Evolutionary conservation across 2,888 invertebrate species (phyloP).

Genomic region (Catonia carolina): DNA sequence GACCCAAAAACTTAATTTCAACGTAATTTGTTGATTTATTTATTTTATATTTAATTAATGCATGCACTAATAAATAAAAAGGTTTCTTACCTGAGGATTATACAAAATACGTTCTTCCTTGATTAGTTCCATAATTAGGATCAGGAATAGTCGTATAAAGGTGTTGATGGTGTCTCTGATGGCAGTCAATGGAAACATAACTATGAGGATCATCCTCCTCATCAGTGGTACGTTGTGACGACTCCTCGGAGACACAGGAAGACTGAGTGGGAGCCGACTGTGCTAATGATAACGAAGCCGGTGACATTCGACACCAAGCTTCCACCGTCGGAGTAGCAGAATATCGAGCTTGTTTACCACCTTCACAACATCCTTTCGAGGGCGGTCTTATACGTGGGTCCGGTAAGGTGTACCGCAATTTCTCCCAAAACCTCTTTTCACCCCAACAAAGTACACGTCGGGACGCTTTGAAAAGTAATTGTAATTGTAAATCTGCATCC

Average conservation of each 20-base stretch:
- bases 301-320: conserved; percentile 51
- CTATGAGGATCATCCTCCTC: conserved; percentile 58
- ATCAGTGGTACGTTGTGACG: conserved; percentile 49
- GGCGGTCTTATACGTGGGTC: conserved; percentile 49
- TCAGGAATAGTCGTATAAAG: conserved; percentile 38
- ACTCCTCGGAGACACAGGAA: conserved; percentile 36
- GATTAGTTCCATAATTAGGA: conserved; percentile 33
- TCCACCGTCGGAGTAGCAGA: conserved; percentile 66
- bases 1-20: too few relatives aligned
- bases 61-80: too few relatives aligned
- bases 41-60: too few relatives aligned
- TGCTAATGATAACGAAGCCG: conserved; percentile 35
- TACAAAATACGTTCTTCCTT: conserved; percentile 37
- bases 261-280: conserved; percentile 35
- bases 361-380: conserved; percentile 50
- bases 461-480: conserved; percentile 80
- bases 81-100: conserved; percentile 22
- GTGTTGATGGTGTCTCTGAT: conserved; percentile 35
- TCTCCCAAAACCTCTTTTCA: conserved; percentile 91
- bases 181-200: conserved; percentile 56
- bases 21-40: too few relatives aligned
- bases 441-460: conserved; percentile 79
- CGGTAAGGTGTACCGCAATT: conserved; percentile 82
- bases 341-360: conserved; percentile 49
- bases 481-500: conserved; percentile 80